A percentile compares a stretch with the other conserved stretches of the same genome.
Evolutionary conservation across 2,888 invertebrate species (phyloP).

Genomic region (Sinelater perroti): DNA sequence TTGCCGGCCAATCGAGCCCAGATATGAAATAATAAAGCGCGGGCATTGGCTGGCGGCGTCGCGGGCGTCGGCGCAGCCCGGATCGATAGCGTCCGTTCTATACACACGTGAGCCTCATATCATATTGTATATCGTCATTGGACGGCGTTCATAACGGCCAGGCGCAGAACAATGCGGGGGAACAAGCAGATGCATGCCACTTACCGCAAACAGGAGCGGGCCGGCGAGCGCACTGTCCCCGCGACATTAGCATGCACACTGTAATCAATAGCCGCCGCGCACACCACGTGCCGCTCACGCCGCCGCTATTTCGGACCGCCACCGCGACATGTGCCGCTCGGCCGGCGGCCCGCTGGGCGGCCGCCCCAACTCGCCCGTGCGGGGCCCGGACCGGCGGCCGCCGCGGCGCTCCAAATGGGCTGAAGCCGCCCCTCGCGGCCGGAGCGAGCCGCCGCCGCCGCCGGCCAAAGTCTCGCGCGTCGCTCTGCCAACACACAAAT

Average conservation of each 20-base stretch:
- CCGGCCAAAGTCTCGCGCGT: too few relatives aligned
- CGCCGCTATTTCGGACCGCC: slow-evolving; percentile 45
- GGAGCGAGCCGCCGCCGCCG: too few relatives aligned
- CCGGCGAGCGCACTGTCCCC: slow-evolving; percentile 43
- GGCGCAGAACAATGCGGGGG: slow-evolving; percentile 41
- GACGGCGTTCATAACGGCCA: slow-evolving; percentile 54
- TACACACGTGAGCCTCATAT: slow-evolving; percentile 58
- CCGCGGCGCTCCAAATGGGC: too few relatives aligned
- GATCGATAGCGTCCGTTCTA: slow-evolving; percentile 54
- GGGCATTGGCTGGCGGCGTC: slow-evolving; percentile 65
- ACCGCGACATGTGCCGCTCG: slow-evolving; percentile 34
- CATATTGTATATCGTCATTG: slow-evolving; percentile 60
- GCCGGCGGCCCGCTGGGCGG: slow-evolving; percentile 31
- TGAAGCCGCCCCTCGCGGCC: too few relatives aligned
- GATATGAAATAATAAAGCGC: slow-evolving; percentile 72
- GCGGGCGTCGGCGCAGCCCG: slow-evolving; percentile 55
- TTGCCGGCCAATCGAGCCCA: slow-evolving; percentile 64
- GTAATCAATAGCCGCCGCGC: slow-evolving; percentile 54
- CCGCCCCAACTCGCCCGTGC: slow-evolving; percentile 31
- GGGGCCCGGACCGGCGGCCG: slow-evolving; percentile 22
- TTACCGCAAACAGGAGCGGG: slow-evolving; percentile 42
- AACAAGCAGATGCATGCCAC: slow-evolving; percentile 41
- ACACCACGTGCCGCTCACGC: slow-evolving; percentile 50
- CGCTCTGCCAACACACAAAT: too few relatives aligned
- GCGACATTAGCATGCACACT: slow-evolving; percentile 58